Conservation (phyloP, 2,888 invertebrate species). For the Amphipyra tragopoginis region DNA sequence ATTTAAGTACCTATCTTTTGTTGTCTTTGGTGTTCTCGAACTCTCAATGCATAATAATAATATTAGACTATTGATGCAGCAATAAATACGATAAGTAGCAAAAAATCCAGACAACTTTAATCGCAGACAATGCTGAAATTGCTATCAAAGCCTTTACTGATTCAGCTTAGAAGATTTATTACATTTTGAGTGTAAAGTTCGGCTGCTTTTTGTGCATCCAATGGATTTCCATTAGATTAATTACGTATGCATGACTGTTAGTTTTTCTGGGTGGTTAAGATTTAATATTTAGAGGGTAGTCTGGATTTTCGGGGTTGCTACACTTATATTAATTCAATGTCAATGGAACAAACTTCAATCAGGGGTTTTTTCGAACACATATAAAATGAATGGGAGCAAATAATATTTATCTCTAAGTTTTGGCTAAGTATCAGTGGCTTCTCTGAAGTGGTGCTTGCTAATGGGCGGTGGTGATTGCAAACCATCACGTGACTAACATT, state of each 20-base stretch:
- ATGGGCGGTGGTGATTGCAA: too few species aligned
- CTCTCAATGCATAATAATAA: too few species aligned
- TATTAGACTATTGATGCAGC: too few species aligned
- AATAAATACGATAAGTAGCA: too few species aligned
- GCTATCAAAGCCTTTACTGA: conserved; percentile 38
- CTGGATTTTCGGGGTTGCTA: conserved; percentile 9
- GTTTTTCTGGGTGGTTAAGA: conserved; percentile 19
- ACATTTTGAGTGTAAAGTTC: conserved; percentile 12
- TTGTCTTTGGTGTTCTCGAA: too few species aligned
- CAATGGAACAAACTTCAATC: background rate
- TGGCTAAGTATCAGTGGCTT: too few species aligned
- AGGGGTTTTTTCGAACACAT: background rate
- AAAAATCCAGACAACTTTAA: conserved; percentile 31
- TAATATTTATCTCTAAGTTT: too few species aligned
- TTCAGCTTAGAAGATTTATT: conserved; percentile 46
- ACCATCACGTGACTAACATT: too few species aligned
- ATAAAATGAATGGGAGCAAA: too few species aligned
- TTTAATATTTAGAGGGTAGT: conserved; percentile 20
- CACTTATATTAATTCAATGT: conserved; percentile 6
- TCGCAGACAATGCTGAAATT: conserved; percentile 15
- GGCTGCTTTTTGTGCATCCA: conserved; percentile 32
- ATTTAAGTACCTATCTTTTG: too few species aligned
- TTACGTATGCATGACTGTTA: conserved; percentile 29
- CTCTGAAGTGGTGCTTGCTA: too few species aligned
- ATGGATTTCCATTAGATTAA: conserved; percentile 25